These are phyloP conservation scores for Suricata suricatta DNA, from an alignment of 2,113 vertebrate species.

Conservation along the genomic window DNA sequence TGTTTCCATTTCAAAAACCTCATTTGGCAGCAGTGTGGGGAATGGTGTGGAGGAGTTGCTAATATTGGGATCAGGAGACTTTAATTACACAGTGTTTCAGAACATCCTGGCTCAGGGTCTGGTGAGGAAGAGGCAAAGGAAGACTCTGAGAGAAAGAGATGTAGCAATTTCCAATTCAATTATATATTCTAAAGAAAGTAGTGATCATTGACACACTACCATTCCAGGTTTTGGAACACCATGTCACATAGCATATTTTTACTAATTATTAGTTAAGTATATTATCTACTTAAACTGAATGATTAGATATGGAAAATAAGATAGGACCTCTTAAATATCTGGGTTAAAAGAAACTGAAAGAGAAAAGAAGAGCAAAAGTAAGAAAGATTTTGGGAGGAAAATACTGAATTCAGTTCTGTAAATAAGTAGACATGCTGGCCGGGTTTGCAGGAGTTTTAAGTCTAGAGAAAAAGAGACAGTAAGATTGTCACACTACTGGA, in stretches of 20 bases:
- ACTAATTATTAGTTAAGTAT: not conserved
- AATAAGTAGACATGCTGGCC: not conserved
- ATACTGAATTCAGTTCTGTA: not conserved
- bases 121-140: not conserved
- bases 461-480: not conserved
- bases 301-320: not conserved
- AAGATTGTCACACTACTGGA: not conserved
- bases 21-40: not conserved
- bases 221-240: not conserved
- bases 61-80: not conserved
- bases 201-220: not conserved
- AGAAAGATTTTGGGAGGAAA: not conserved
- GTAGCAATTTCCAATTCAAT: not conserved
- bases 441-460: not conserved
- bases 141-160: not conserved
- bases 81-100: not conserved
- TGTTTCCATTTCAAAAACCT: slow-evolving; percentile 15
- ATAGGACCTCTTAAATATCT: not conserved
- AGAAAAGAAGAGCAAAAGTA: not conserved
- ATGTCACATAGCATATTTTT: not conserved
- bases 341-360: not conserved
- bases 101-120: not conserved
- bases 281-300: not conserved
- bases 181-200: not conserved
- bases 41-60: not conserved